Base-by-base conservation (phyloP, 2,113 vertebrate genomes). In the Heptranchias perlo region DNA sequence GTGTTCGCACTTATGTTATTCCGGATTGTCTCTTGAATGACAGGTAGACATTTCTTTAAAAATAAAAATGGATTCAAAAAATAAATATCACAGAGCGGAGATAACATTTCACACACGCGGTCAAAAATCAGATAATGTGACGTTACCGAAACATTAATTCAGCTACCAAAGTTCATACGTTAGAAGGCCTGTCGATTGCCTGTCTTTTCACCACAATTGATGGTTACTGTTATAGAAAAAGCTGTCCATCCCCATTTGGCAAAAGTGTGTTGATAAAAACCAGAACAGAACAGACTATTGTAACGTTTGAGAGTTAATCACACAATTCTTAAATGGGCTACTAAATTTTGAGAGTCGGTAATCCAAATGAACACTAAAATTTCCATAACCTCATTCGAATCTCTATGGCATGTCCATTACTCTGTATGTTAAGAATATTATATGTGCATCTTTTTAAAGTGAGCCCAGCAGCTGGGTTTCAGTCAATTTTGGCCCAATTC, bases 1-100 rank as follows among this genome's bases (percentile, higher is more conserved):
- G 94, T 0, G 0, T 97, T n/a, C 31, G n/a, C 96, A 3, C 97
- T 96, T 86, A 97, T 96, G 0, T 0, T 62, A 0, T 84, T 87
- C 86, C 96, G 97, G 92, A 97, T 96, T 95, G 97, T 97, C 0
- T 78, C 96, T 89, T 98, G 97, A 92, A 98, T 31, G 0, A 1
- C 0, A 10, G 98, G 98, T 95, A 98, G 96, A 8, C 96, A 96
- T 97, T 97, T 98, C 98, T 98, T 91, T 61, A 25, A 67, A 14
- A 96, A 44, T 10, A 82, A 96, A 62, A 61, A 86, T n/a, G n/a
- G n/a, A 96, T 28, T 86, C 94, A 0, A 11, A 25, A 44, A 44
- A 16, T 4, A 18, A 44, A 82, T 82, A 44, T 44, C 44, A 82
- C 47, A 44, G 47, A 47, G 78, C 39, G 3, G 4, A 16, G 78